Evolutionary conservation across 1,140 invertebrate genomes (phyloP), one percentile per base, ranked within the genome.

Genomic region (Orchesella cincta): DNA sequence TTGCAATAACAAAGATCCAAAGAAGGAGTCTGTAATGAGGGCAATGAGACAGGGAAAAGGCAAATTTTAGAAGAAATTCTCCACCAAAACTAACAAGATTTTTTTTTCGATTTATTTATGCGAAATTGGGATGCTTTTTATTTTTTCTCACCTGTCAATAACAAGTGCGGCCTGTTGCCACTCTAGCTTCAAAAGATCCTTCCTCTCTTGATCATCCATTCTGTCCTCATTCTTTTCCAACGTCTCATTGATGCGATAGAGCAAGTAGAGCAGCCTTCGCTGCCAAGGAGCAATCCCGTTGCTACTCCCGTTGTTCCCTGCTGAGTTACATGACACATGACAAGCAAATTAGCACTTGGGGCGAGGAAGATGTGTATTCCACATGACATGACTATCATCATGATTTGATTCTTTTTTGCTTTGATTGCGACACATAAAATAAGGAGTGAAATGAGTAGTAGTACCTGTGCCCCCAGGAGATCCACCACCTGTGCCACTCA

Each of bases 121-220:
- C n/a, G 12, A 57, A n/a, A n/a, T n/a, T n/a, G n/a, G n/a, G n/a
- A n/a, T n/a, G n/a, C 20, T 46, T 46, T 46, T 46, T 46, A 20
- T 46, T 20, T 46, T 12, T 33, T 26, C 62, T 51, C 31, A 85
- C 76, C 89, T 84, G 82, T 90, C 89, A 3, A 90, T 84, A 3
- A 90, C 87, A 20, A 89, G 83, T 0, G 89, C 89, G 35, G 89
- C 85, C 81, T 89, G 88, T 82, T 90, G 88, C 89, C 89, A 90
- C 79, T 90, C 89, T 35, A 87, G 80, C 77, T 86, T 87, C 74
- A 88, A 86, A 52, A 85, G 85, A 78, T 90, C 89, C 71, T 86
- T 82, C 34, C 86, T 81, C 79, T 90, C 89, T 79, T 89, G 88
- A 74, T 90, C 88, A 3, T 85, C 85, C 31, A 89, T 79, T 35